A percentile compares a stretch with the other conserved stretches of the same genome.
phyloP scores from a whole-genome alignment of 2,888 invertebrate species.

The Zhuqinia jingwanae region DNA sequence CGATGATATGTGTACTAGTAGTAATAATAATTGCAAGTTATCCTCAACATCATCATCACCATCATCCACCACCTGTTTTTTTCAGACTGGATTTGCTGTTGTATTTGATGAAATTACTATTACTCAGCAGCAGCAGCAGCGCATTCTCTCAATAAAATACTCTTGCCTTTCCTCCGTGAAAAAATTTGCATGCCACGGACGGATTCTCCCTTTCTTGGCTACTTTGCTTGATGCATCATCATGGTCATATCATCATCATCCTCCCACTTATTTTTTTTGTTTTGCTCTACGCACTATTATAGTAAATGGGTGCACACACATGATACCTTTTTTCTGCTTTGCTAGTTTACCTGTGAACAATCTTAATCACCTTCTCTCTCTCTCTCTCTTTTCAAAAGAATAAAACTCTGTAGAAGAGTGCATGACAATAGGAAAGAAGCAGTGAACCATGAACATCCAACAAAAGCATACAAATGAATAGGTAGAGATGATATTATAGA shows the following conservation, averaged over 20 bases:
- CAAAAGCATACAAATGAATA: too few relatives aligned
- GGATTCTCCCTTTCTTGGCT: too few relatives aligned
- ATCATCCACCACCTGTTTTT: neutral
- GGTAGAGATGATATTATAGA: too few relatives aligned
- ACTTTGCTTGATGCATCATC: neutral
- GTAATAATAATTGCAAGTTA: slow-evolving; percentile 3
- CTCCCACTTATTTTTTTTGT: too few relatives aligned
- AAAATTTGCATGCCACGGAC: slow-evolving; percentile 54
- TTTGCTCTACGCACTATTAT: too few relatives aligned
- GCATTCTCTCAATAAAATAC: neutral
- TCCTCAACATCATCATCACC: too few relatives aligned
- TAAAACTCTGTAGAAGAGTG: too few relatives aligned
- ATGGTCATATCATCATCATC: neutral
- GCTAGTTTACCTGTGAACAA: too few relatives aligned
- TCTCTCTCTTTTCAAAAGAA: neutral
- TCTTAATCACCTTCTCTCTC: neutral
- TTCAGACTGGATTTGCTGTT: too few relatives aligned
- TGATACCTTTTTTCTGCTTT: neutral
- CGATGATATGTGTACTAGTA: neutral
- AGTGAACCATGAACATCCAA: neutral
- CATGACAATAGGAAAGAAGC: neutral
- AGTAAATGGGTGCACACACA: slow-evolving; percentile 6
- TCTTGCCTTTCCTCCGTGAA: slow-evolving; percentile 37
- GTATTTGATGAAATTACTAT: too few relatives aligned
- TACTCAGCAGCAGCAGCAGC: neutral